Evolutionary conservation across 2,113 vertebrate species (phyloP), one percentile per base, ranked within the genome.

Genomic region (Opisthocomus hoazin): DNA sequence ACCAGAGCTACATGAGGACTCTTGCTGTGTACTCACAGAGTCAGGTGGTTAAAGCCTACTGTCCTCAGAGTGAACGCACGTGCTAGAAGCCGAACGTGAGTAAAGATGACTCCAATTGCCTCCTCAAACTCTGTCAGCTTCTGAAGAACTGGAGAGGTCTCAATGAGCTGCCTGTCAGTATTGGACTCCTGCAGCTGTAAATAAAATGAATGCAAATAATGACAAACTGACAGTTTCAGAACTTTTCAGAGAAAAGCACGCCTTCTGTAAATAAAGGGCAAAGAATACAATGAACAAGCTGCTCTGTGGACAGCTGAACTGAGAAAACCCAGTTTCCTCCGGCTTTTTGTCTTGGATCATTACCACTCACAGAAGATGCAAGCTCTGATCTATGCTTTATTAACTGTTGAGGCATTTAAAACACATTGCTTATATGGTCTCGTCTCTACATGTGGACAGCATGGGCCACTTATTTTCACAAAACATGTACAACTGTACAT

Each of bases 11-110:
- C 14, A 13, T 8, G 23, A 15, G 20, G 64, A 60, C 43, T 73
- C 34, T 34, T 23, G 23, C 26, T 90, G 37, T 48, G n/a, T 70
- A 99, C 99, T 99, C 96, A 99, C 99, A 99, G 98, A 39, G 99
- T 99, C 97, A 99, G 98, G 94, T 99, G 99, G 98, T 99, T 99
- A 98, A 99, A 99, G 97, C 99, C 99, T 36, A 99, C 99, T 18
- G 99, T 99, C 96, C 99, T 99, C 96, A 99, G 94, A 14, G 99
- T 99, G 98, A 99, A 99, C 0, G 99, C 99, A 68, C 99, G 97
- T 61, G 99, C 99, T 71, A 99, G 96, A 43, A 99, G 99, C 16
- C 99, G 98, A 81, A 99, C 99, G 0, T 99, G 99, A 39, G 99
- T 99, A 96, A 99, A 99, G 94, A 99, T 86, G 5, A 99, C 99